A percentile compares a stretch with the other conserved stretches of the same genome.
Conservation (phyloP, 2,113 vertebrate species). For the Gymnorhina tibicen region DNA sequence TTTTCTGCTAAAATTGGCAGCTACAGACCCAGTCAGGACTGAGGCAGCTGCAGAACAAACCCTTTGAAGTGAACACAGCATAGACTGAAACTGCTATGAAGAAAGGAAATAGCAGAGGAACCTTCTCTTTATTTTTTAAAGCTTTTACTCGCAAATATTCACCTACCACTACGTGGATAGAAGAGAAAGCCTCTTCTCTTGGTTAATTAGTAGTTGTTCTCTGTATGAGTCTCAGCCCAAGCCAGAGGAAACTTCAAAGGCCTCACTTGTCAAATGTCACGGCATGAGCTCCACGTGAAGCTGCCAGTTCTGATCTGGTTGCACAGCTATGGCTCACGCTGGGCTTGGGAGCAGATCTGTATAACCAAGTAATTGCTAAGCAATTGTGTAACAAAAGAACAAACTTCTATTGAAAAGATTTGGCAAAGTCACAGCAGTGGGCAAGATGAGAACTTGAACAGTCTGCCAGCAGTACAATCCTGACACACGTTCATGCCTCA, state of each 20-base stretch:
- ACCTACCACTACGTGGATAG: not conserved
- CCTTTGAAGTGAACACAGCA: conserved; percentile 3
- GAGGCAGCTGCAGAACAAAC: not conserved
- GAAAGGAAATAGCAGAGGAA: not conserved
- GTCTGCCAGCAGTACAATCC: not conserved
- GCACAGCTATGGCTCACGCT: not conserved
- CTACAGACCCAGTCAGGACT: not conserved
- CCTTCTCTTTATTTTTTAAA: not conserved
- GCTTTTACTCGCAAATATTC: not conserved
- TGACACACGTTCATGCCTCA: not conserved
- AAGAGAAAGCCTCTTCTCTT: not conserved
- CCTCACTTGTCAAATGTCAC: not conserved
- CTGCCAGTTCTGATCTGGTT: not conserved
- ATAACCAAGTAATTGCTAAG: not conserved
- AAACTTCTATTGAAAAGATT: not conserved
- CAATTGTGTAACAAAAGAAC: not conserved
- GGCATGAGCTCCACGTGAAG: not conserved
- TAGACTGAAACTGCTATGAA: not conserved
- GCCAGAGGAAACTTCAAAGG: conserved; percentile 23
- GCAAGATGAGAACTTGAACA: not conserved
- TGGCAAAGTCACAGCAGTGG: conserved; percentile 1
- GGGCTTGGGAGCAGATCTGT: not conserved
- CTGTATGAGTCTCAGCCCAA: not conserved
- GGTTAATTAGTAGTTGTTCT: conserved; percentile 24
- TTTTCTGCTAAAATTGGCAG: conserved; percentile 22